These are phyloP conservation scores for Sturnus vulgaris DNA, from an alignment of 2,113 vertebrate species.

Conservation along the genomic window DNA sequence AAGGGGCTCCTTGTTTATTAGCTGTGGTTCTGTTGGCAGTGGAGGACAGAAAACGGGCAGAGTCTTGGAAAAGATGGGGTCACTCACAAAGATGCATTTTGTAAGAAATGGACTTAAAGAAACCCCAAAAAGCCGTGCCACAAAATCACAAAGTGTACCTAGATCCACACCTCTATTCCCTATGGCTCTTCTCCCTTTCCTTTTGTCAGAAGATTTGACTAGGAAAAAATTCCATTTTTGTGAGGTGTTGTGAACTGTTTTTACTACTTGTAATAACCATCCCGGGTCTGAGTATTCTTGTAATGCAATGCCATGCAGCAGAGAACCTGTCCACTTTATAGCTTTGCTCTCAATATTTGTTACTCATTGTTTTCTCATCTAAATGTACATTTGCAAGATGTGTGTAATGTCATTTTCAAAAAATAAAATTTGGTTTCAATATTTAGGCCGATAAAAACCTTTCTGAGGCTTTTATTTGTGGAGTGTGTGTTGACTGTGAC, in stretches of 20 bases:
- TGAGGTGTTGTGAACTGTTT: slow-evolving; percentile 74
- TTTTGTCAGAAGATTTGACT: slow-evolving; percentile 71
- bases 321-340: slow-evolving; percentile 72
- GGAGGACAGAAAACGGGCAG: not conserved
- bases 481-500: not conserved
- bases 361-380: slow-evolving; percentile 78
- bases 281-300: slow-evolving; percentile 58
- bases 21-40: slow-evolving; percentile 20
- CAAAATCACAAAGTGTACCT: slow-evolving; percentile 25
- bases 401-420: slow-evolving; percentile 85
- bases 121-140: not conserved
- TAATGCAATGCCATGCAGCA: slow-evolving; percentile 65
- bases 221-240: slow-evolving; percentile 55
- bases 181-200: slow-evolving; percentile 43
- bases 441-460: slow-evolving; percentile 61
- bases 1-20: not conserved
- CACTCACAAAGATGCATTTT: not conserved
- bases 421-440: slow-evolving; percentile 84
- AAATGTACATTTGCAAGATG: slow-evolving; percentile 85
- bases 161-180: not conserved
- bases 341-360: slow-evolving; percentile 77
- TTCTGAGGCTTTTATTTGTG: not conserved
- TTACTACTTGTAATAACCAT: slow-evolving; percentile 54
- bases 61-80: not conserved
- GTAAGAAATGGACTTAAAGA: slow-evolving; percentile 5